These are phyloP conservation scores for Tinamus major DNA, from an alignment of 2,797 vertebrate species.

Conservation along the genomic window DNA sequence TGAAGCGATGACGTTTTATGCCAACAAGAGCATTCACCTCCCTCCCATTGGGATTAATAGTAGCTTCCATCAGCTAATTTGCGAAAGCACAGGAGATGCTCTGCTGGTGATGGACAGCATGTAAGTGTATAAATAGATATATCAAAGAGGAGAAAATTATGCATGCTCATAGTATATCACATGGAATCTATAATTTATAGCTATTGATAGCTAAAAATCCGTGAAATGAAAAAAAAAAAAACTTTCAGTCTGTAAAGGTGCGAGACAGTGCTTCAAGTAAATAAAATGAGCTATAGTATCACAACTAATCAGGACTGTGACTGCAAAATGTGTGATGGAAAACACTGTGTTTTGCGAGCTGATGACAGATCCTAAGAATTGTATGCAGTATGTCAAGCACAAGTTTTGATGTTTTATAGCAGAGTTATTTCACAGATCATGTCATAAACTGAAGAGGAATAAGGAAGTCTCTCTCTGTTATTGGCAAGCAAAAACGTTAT, in stretches of 20 bases:
- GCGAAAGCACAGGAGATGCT: background rate
- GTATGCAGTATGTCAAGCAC: background rate
- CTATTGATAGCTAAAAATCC: background rate
- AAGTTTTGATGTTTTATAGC: background rate
- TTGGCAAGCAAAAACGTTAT: background rate
- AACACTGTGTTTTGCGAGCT: background rate
- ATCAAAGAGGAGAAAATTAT: background rate
- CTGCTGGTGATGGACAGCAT: background rate
- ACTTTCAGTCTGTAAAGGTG: background rate
- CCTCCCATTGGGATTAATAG: background rate
- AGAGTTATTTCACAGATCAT: background rate
- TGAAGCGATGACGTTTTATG: background rate
- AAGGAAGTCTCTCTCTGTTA: background rate
- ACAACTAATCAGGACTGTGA: background rate
- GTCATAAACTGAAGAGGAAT: background rate
- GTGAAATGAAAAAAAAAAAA: background rate
- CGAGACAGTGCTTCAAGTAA: background rate
- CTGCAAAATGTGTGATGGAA: background rate
- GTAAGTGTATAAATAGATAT: background rate
- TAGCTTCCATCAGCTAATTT: background rate
- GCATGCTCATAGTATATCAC: background rate
- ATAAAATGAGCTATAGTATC: background rate
- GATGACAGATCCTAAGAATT: background rate
- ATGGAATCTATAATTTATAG: background rate
- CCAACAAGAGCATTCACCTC: background rate